Percentiles rank a stretch among this genome's conserved stretches.
These are phyloP conservation scores for Esox niger DNA, from an alignment of 2,113 vertebrate genomes.

Conservation along the genomic window DNA sequence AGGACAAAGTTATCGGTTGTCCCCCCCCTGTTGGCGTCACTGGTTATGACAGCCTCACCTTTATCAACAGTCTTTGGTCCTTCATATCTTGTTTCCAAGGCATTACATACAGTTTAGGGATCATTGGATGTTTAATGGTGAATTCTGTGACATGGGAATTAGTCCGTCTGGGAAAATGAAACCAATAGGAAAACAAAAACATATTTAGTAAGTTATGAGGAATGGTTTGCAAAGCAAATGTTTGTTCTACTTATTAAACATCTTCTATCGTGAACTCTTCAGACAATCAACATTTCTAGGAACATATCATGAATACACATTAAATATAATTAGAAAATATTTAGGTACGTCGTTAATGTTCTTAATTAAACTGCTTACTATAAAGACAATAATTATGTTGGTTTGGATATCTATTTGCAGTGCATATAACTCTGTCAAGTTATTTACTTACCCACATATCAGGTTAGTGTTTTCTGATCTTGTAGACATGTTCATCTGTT, in stretches of 20 bases:
- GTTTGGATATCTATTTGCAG: too few relatives aligned
- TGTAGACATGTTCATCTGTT: conserved; percentile 30
- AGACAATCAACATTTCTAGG: too few relatives aligned
- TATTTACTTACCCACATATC: conserved; percentile 41
- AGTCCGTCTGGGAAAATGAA: conserved; percentile 21
- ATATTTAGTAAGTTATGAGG: background rate
- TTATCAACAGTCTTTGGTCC: conserved; percentile 66
- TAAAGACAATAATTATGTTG: too few relatives aligned
- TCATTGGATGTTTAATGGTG: conserved; percentile 53
- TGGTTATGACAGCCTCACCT: conserved; percentile 59
- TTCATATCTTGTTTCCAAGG: conserved; percentile 73
- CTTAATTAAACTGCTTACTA: too few relatives aligned
- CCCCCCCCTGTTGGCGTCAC: too few relatives aligned
- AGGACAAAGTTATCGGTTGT: too few relatives aligned
- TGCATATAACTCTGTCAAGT: too few relatives aligned
- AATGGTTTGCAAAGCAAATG: background rate
- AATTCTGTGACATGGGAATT: conserved; percentile 50
- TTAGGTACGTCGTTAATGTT: too few relatives aligned
- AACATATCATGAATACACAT: too few relatives aligned
- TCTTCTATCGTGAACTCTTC: too few relatives aligned
- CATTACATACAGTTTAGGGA: conserved; percentile 68
- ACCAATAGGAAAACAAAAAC: background rate
- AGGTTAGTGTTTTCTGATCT: conserved; percentile 13
- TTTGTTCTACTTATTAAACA: too few relatives aligned
- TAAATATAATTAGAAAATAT: too few relatives aligned